phyloP scores from a whole-genome alignment of 2,113 vertebrate species.

The Meles meles region DNA sequence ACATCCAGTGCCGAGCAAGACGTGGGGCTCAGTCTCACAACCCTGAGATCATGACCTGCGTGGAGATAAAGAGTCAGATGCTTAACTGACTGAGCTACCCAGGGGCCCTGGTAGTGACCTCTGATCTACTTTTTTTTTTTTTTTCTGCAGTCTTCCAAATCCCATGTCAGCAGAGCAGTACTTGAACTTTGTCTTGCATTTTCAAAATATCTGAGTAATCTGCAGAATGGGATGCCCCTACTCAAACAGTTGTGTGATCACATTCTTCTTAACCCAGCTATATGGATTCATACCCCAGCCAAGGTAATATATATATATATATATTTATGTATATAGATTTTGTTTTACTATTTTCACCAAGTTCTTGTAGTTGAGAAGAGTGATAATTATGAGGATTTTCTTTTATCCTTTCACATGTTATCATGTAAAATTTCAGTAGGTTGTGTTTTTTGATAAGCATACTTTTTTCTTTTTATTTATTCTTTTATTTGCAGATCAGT shows the following conservation, averaged over 20 bases:
- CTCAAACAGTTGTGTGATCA: conserved; percentile 98
- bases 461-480: not conserved
- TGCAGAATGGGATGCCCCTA: conserved; percentile 92
- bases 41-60: not conserved
- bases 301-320: conserved; percentile 84
- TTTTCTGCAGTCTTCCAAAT: conserved; percentile 92
- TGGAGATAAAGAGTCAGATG: not conserved
- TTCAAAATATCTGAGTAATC: conserved; percentile 95
- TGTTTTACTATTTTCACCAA: not conserved
- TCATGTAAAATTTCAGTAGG: not conserved
- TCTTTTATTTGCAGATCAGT: conserved; percentile 14
- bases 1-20: not conserved
- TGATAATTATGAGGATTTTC: conserved; percentile 13
- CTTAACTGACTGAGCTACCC: not conserved
- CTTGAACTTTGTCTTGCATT: conserved; percentile 96
- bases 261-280: conserved; percentile 96
- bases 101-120: not conserved
- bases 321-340: rapidly evolving
- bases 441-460: not conserved
- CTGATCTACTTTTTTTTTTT: not conserved
- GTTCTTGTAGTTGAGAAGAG: not conserved
- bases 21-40: not conserved
- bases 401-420: not conserved
- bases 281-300: conserved; percentile 98
- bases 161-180: conserved; percentile 91